Conservation (phyloP, 2,888 invertebrate species). For the Ectropis crepuscularia region DNA sequence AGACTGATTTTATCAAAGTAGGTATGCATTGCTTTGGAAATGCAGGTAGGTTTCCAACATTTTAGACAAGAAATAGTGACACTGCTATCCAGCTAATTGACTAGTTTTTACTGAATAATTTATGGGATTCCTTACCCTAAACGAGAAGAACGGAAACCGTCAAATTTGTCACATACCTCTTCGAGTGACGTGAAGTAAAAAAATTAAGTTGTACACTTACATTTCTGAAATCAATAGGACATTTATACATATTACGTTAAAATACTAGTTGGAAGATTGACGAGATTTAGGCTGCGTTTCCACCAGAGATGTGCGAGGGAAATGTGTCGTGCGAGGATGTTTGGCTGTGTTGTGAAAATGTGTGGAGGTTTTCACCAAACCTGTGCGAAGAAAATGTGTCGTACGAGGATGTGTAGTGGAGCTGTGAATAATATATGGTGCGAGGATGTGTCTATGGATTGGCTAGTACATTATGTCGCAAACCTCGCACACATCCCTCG, state of each 20-base stretch:
- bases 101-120: not conserved
- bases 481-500: too few relatives aligned
- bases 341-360: too few relatives aligned
- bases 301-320: too few relatives aligned
- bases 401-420: too few relatives aligned
- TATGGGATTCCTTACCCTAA: not conserved
- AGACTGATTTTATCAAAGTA: conserved; percentile 10
- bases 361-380: too few relatives aligned
- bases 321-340: too few relatives aligned
- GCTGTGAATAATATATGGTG: too few relatives aligned
- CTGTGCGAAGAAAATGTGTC: too few relatives aligned
- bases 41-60: not conserved
- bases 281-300: too few relatives aligned
- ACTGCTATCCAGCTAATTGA: not conserved
- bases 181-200: not conserved
- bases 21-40: not conserved
- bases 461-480: too few relatives aligned
- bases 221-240: not conserved
- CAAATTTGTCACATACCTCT: not conserved
- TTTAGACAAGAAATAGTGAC: not conserved
- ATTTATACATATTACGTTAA: not conserved
- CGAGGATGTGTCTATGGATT: too few relatives aligned
- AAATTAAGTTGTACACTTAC: not conserved
- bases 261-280: too few relatives aligned
- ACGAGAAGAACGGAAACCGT: conserved; percentile 11